Evolutionary conservation across 2,888 invertebrate genomes (phyloP).

Genomic region (Esperia sulphurella): DNA sequence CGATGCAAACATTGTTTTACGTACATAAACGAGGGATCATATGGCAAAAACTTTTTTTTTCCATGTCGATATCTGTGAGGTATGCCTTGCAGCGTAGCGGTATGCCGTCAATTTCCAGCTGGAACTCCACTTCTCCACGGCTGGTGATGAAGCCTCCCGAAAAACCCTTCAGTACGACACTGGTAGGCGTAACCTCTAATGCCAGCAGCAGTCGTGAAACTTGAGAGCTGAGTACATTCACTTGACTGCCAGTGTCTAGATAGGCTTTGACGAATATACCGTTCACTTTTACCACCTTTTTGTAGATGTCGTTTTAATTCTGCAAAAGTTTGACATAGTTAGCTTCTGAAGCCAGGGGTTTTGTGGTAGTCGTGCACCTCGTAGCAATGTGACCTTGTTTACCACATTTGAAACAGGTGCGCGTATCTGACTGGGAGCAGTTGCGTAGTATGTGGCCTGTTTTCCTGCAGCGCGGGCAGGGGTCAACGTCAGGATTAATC

Average conservation of each 20-base stretch:
- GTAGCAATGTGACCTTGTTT: constrained; percentile 17
- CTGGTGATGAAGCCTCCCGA: constrained; percentile 8
- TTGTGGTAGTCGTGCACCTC: constrained; percentile 2
- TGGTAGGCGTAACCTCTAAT: constrained; percentile 6
- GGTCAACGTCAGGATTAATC: constrained; percentile 5
- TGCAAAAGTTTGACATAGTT: constrained; percentile 12
- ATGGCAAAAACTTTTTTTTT: constrained; percentile 15
- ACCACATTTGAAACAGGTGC: constrained; percentile 19
- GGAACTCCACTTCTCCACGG: constrained; percentile 18
- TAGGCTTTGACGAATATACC: constrained; percentile 12
- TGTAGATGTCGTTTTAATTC: constrained; percentile 15
- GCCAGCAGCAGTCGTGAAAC: neutral
- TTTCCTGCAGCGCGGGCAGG: constrained; percentile 17
- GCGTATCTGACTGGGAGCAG: constrained; percentile 17
- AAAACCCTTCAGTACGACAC: constrained; percentile 14
- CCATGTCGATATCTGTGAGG: constrained; percentile 16
- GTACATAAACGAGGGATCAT: too few relatives aligned
- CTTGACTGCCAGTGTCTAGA: constrained; percentile 17
- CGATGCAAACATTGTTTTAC: too few relatives aligned
- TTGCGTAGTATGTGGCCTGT: constrained; percentile 14
- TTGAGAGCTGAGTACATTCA: constrained; percentile 9
- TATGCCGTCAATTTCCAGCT: constrained; percentile 15
- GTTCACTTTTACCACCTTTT: constrained; percentile 12
- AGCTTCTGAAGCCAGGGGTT: neutral
- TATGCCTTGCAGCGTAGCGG: constrained; percentile 8